Evolutionary conservation across 2,888 invertebrate species (phyloP), one percentile per base, ranked within the genome.

Genomic region (Heliconius ismenius): DNA sequence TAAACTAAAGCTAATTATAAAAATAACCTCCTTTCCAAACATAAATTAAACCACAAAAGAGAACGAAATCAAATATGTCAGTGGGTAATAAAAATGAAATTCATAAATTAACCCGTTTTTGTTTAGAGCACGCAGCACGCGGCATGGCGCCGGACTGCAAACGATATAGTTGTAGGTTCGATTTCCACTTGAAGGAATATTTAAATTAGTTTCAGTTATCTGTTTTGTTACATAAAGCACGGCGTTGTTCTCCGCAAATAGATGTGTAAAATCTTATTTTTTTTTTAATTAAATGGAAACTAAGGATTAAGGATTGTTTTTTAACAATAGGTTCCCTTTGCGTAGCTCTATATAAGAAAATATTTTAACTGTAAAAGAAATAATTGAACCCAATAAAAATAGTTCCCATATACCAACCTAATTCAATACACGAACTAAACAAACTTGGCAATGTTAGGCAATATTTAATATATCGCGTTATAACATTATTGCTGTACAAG

Each of bases 401-500:
- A 54, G 28, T 21, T 54, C 28, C 28, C 11, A 54, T 54, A 28
- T 32, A 69, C 43, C 26, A 26, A 28, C 11, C 11, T n/a, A 58
- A 58, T 70, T 54, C 69, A 32, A 49, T 70, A 69, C 69, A 69
- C 49, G 54, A 69, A 49, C 69, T 49, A 69, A 49, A 11, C 4
- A 28, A 68, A 69, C 49, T 69, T 69, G 69, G 69, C 69, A 54
- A 10, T 54, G 49, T 69, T 69, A 69, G 49, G 21, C 28, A 69
- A 69, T 69, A 69, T 69, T 69, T 69, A 69, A 69, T 69, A 69
- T 49, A 70, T 58, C 54, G 32, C 54, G 69, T 54, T 70, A 70
- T 28, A 70, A 18, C 54, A 70, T 70, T 54, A 70, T 70, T 70
- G 32, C 32, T 54, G 21, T 32, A 69, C 54, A n/a, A 32, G 49